A percentile compares a stretch with the other conserved stretches of the same genome.
Evolutionary conservation across 2,113 vertebrate species (phyloP).

Genomic region (Alethe castanea): DNA sequence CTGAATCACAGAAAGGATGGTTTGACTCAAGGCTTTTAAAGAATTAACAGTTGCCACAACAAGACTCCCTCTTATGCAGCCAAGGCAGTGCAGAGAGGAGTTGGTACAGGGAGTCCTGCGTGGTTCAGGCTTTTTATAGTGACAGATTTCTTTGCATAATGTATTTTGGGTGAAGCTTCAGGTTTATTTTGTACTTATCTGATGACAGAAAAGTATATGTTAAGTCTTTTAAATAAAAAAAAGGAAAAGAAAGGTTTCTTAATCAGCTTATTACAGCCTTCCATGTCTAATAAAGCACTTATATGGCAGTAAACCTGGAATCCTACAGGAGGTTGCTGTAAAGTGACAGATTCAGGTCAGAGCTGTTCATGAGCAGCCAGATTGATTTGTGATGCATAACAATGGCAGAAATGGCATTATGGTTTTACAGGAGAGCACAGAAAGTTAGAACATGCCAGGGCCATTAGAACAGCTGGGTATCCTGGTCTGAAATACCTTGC

Average conservation of each 20-base stretch:
- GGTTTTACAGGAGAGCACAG: background rate
- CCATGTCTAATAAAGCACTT: conserved; percentile 47
- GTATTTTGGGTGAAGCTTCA: background rate
- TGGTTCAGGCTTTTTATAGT: background rate
- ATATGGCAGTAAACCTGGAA: conserved; percentile 47
- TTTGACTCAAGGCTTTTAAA: conserved; percentile 30
- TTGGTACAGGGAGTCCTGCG: background rate
- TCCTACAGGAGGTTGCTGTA: conserved; percentile 37
- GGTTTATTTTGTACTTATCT: conserved; percentile 46
- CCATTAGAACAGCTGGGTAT: background rate
- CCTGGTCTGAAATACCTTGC: background rate
- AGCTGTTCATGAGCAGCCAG: conserved; percentile 55
- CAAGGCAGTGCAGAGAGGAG: background rate
- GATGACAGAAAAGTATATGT: conserved; percentile 51
- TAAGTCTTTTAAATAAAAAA: background rate
- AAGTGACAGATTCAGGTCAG: conserved; percentile 75
- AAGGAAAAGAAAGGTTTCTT: background rate
- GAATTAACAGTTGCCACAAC: background rate
- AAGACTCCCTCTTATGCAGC: background rate
- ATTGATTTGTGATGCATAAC: conserved; percentile 50
- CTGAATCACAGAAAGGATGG: background rate
- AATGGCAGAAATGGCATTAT: conserved; percentile 27
- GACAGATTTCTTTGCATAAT: conserved; percentile 24
- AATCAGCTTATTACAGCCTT: conserved; percentile 66
- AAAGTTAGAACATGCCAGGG: background rate